Evolutionary conservation across 2,797 vertebrate genomes (phyloP), one percentile per base, ranked within the genome.

Genomic region (Kryptolebias ocellatus): DNA sequence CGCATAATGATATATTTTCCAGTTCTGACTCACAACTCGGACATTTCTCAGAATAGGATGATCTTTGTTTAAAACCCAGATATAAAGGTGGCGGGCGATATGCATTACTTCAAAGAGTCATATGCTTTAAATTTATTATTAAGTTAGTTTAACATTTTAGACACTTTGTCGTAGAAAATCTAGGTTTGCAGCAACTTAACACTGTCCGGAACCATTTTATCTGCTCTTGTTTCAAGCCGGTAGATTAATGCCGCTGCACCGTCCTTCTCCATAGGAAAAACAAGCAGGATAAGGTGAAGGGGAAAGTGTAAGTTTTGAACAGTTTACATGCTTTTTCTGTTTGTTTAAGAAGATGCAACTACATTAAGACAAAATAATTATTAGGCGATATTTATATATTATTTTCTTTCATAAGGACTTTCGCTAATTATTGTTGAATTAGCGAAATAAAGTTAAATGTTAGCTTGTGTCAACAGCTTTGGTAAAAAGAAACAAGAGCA

Each of bases 211-310:
- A 90, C 72, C 1, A 4, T 42, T 54, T 0, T 4, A 12, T 10
- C 42, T 0, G 4, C 6, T 0, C 5, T 16, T 45, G 84, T 89
- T 90, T 83, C 79, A 52, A 2, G 5, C 15, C 83, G 91, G 84
- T 74, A 15, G 20, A 42, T 5, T 59, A 50, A 57, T 39, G 7
- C 6, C 7, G 83, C 11, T 70, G 78, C 80, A 70, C 87, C 44
- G 78, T 83, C 78, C 84, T 75, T 81, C 80, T 60, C 62, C 2
- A 1, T 10, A 78, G 67, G 20, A 24, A 24, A 24, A 24, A 17
- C 45, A 29, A 1, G 6, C 20, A 42, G 27, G 77, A 76, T 82
- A 88, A 88, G 86, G 39, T 67, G 28, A 65, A 46, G 15, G 0
- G 29, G 5, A 29, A 24, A 37, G 16, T 9, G 3, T 24, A 16